Percentiles rank a stretch among this genome's conserved stretches.
Conservation (phyloP, 1,140 invertebrate species). For the Cardiocondyla obscurior region DNA sequence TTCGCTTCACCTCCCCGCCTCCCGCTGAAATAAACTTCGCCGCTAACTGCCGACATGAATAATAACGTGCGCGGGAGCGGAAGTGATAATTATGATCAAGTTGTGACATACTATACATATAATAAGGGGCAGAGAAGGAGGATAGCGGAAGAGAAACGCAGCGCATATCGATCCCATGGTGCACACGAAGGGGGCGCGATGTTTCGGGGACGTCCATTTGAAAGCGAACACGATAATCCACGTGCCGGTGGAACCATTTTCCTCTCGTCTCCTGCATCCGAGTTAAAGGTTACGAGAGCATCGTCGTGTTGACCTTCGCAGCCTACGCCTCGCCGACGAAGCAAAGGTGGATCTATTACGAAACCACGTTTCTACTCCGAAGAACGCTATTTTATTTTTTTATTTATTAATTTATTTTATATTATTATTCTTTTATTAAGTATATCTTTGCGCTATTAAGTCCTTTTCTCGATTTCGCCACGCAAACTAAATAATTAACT, state of each 20-base stretch:
- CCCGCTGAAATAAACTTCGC: conserved; percentile 1
- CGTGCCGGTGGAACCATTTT: neutral
- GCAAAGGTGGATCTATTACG: neutral
- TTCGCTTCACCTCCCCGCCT: too few relatives aligned
- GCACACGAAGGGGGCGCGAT: neutral
- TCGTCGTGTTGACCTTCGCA: conserved; percentile 58
- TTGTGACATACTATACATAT: neutral
- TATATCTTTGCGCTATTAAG: too few relatives aligned
- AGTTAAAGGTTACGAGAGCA: conserved; percentile 68
- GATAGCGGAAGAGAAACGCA: conserved; percentile 34
- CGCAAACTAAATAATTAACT: too few relatives aligned
- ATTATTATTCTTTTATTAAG: too few relatives aligned
- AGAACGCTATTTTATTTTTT: too few relatives aligned
- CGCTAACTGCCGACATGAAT: neutral
- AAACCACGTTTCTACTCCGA: too few relatives aligned
- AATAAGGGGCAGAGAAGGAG: neutral
- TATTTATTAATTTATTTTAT: too few relatives aligned
- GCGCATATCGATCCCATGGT: conserved; percentile 52
- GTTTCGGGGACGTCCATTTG: conserved; percentile 25
- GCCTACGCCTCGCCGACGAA: conserved; percentile 30
- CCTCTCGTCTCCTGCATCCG: neutral
- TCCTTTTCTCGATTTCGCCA: too few relatives aligned
- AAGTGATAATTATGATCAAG: conserved; percentile 21
- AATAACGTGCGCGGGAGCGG: neutral
- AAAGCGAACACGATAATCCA: conserved; percentile 44